These are phyloP conservation scores for Acanthochromis polyacanthus DNA, from an alignment of 2,113 vertebrate genomes.

Conservation along the genomic window DNA sequence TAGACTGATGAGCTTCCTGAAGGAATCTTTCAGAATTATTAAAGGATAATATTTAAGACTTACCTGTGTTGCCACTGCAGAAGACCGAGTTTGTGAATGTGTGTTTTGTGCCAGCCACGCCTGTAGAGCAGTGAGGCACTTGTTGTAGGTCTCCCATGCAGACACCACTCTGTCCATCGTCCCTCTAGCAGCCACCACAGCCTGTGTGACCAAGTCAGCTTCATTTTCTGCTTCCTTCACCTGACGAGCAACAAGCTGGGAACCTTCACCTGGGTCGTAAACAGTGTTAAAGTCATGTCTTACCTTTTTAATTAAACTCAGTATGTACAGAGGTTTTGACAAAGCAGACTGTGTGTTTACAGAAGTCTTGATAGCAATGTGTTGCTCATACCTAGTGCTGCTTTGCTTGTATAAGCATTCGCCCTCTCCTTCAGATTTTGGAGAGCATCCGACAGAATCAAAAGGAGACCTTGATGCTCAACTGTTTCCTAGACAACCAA, in stretches of 20 bases:
- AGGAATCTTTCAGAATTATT: background rate
- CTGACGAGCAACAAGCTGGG: constrained; percentile 30
- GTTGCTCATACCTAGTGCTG: constrained; percentile 50
- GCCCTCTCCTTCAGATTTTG: constrained; percentile 56
- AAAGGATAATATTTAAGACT: too few relatives aligned
- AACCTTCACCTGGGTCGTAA: constrained; percentile 24
- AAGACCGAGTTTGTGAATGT: background rate
- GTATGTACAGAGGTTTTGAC: background rate
- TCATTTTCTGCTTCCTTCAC: constrained; percentile 57
- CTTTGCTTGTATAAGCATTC: constrained; percentile 43
- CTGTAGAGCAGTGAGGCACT: constrained; percentile 39
- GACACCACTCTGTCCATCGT: constrained; percentile 55
- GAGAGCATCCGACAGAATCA: constrained; percentile 54
- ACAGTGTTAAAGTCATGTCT: background rate
- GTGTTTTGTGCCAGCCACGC: constrained; percentile 32
- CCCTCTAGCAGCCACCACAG: constrained; percentile 13
- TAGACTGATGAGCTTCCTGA: background rate
- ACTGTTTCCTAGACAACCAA: constrained; percentile 50
- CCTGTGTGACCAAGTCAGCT: constrained; percentile 22
- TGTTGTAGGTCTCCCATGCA: constrained; percentile 56
- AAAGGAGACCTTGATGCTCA: constrained; percentile 31
- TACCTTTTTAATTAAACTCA: background rate
- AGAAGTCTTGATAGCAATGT: too few relatives aligned
- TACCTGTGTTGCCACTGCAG: constrained; percentile 25
- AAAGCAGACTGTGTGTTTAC: too few relatives aligned